Evolutionary conservation across 2,113 vertebrate genomes (phyloP).

Genomic region (Balaeniceps rex): DNA sequence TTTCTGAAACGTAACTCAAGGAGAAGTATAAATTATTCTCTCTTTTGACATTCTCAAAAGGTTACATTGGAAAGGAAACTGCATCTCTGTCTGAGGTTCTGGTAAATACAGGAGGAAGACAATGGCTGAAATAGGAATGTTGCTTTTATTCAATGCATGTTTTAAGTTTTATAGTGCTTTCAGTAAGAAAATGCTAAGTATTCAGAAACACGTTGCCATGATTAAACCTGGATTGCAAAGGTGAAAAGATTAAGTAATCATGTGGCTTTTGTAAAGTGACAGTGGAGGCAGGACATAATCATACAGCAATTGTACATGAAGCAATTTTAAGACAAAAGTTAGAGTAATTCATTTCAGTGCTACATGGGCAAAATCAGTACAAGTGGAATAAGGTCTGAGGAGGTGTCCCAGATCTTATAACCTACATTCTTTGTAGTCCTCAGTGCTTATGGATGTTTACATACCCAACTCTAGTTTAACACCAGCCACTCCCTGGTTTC

Average conservation of each 20-base stretch:
- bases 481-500: not conserved
- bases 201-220: not conserved
- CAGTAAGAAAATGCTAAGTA: not conserved
- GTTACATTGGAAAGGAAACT: not conserved
- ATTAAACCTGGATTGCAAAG: not conserved
- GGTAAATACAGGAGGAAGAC: not conserved
- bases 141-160: not conserved
- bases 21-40: not conserved
- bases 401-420: not conserved
- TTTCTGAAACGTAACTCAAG: conserved; percentile 12
- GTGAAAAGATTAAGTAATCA: not conserved
- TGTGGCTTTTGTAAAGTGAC: not conserved
- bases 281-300: not conserved
- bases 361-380: not conserved
- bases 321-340: not conserved
- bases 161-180: not conserved
- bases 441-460: not conserved
- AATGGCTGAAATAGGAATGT: not conserved
- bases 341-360: not conserved
- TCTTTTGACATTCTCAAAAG: conserved; percentile 21
- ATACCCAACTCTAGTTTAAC: not conserved
- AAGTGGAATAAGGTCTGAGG: not conserved
- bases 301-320: not conserved
- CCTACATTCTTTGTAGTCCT: not conserved
- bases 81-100: not conserved